These are phyloP conservation scores for Drosophila nikananu DNA, from an alignment of 1,140 invertebrate species.

Conservation along the genomic window DNA sequence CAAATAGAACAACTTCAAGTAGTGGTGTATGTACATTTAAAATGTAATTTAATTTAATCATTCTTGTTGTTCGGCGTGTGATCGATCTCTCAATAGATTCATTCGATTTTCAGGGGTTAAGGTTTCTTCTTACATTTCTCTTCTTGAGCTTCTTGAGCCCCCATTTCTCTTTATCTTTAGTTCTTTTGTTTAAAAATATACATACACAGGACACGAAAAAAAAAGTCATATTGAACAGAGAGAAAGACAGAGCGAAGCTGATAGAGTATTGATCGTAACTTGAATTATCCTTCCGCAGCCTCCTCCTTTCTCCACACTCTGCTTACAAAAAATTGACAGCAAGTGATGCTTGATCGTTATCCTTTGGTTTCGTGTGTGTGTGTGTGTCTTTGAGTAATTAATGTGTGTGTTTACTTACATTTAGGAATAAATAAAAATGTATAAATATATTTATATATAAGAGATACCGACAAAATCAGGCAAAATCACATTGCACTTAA, in stretches of 20 bases:
- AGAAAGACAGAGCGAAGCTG: slow-evolving; percentile 23
- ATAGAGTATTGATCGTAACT: slow-evolving; percentile 28
- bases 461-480: slow-evolving; percentile 19
- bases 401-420: slow-evolving; percentile 42
- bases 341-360: slow-evolving; percentile 20
- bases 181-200: slow-evolving; percentile 50
- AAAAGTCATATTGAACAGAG: slow-evolving; percentile 36
- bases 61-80: slow-evolving; percentile 40
- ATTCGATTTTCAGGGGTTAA: slow-evolving; percentile 21
- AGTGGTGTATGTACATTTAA: slow-evolving; percentile 62
- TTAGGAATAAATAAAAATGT: slow-evolving; percentile 34
- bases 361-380: slow-evolving; percentile 41
- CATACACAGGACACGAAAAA: slow-evolving; percentile 56
- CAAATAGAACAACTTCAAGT: neutral
- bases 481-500: slow-evolving; percentile 77
- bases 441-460: slow-evolving; percentile 25
- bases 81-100: slow-evolving; percentile 19
- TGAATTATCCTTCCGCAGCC: neutral
- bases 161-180: neutral
- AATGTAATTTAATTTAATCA: slow-evolving; percentile 76
- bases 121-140: neutral
- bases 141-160: neutral
- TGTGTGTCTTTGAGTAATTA: slow-evolving; percentile 19
- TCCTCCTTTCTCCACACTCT: slow-evolving; percentile 1
- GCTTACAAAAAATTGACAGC: slow-evolving; percentile 46